phyloP scores from a whole-genome alignment of 2,113 vertebrate species.

The Paradoxurus hermaphroditus region DNA sequence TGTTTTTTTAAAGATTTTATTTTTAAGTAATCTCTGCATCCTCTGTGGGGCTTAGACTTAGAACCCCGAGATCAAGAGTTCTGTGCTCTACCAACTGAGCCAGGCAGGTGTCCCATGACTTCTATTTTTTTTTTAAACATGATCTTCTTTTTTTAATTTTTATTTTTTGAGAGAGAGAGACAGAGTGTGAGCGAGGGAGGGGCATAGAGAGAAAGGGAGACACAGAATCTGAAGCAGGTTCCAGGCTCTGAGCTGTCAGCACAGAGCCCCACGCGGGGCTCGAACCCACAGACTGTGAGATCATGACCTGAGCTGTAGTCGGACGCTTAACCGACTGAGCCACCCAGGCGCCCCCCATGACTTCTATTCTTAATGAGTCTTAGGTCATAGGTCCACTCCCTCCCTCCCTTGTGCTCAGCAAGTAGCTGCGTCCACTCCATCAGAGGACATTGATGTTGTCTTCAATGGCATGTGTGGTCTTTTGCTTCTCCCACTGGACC shows the following conservation, averaged over 20 bases:
- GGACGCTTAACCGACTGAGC: no score
- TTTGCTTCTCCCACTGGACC: not conserved
- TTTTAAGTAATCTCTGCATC: not conserved
- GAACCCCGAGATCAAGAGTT: not conserved
- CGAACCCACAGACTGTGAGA: no score
- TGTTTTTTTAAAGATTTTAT: not conserved
- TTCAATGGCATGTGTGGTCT: not conserved
- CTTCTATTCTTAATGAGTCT: not conserved
- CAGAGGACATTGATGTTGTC: not conserved
- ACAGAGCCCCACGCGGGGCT: no score
- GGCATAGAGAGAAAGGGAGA: no score
- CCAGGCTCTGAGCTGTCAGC: no score
- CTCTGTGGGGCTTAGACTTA: not conserved
- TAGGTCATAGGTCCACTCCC: not conserved
- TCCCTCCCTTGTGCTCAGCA: not conserved
- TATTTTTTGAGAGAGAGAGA: no score
- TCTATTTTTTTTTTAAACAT: no score
- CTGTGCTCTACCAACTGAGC: not conserved
- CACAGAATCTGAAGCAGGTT: no score
- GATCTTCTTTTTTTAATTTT: no score
- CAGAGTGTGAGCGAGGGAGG: no score
- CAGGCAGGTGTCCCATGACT: not conserved
- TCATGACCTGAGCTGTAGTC: no score
- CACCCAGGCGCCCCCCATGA: not conserved
- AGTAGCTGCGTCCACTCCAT: no score